phyloP scores from a whole-genome alignment of 2,888 invertebrate genomes.

The Stenichneumon culpator region DNA sequence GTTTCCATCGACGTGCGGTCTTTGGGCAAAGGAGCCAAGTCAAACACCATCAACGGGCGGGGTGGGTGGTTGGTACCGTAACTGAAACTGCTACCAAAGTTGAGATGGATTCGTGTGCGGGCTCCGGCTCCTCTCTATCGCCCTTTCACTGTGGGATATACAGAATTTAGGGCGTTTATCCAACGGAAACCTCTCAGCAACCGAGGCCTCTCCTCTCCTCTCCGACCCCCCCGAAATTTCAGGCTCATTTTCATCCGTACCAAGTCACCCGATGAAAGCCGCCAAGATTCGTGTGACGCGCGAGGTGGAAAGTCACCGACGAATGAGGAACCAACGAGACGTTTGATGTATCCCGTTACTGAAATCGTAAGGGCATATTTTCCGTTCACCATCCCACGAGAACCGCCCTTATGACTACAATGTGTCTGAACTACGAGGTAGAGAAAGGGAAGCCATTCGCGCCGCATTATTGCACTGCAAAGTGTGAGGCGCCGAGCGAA shows the following conservation, averaged over 20 bases:
- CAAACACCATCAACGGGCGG: conserved; percentile 63
- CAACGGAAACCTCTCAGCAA: background rate
- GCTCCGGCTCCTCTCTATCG: conserved; percentile 15
- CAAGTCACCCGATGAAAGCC: background rate
- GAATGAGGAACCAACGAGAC: background rate
- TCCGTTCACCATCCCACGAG: too few relatives aligned
- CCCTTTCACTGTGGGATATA: conserved; percentile 4
- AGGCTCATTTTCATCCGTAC: background rate
- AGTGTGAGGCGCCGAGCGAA: background rate
- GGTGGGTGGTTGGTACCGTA: conserved; percentile 9
- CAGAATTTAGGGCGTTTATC: conserved; percentile 16
- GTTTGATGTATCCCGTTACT: background rate
- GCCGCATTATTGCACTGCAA: conserved; percentile 10
- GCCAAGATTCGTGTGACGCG: background rate
- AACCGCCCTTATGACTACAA: too few relatives aligned
- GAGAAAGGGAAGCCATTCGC: background rate
- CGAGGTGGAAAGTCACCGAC: background rate
- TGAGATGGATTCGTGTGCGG: conserved; percentile 32
- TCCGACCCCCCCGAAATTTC: background rate
- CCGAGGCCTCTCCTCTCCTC: background rate
- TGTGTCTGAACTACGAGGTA: too few relatives aligned
- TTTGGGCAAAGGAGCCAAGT: conserved; percentile 63
- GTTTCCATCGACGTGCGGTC: conserved; percentile 35
- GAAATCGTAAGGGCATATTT: too few relatives aligned
- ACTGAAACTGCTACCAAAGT: conserved; percentile 44